Evolutionary conservation across 2,797 vertebrate species (phyloP).

Genomic region (Trichosurus vulpecula): DNA sequence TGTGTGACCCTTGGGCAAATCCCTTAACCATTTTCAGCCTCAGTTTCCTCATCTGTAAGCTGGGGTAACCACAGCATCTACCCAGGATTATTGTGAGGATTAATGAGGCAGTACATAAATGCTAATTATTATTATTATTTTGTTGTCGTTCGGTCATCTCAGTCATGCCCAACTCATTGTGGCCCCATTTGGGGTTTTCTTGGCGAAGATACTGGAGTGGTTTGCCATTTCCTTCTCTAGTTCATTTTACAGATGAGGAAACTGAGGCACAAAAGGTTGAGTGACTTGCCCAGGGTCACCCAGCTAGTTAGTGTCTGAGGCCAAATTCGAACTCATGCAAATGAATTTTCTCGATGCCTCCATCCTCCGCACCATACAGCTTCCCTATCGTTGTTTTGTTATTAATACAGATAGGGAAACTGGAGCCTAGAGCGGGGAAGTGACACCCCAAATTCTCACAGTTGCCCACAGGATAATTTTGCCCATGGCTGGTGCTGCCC

Average conservation of each 20-base stretch:
- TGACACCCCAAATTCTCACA: neutral
- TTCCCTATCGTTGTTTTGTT: neutral
- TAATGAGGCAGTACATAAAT: neutral
- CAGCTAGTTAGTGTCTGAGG: neutral
- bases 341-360: neutral
- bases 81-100: neutral
- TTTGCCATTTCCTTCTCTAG: neutral
- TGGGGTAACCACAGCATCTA: neutral
- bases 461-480: neutral
- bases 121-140: neutral
- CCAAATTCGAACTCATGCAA: neutral
- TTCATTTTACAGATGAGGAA: neutral
- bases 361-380: fast-evolving
- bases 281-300: neutral
- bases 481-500: neutral
- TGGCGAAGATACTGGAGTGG: neutral
- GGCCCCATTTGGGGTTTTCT: neutral
- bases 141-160: neutral
- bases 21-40: neutral
- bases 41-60: neutral
- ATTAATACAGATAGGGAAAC: too few relatives aligned
- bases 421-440: neutral
- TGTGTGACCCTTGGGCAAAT: neutral
- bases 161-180: neutral
- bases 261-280: neutral